phyloP scores from a whole-genome alignment of 2,888 invertebrate species.

The Mantis religiosa region DNA sequence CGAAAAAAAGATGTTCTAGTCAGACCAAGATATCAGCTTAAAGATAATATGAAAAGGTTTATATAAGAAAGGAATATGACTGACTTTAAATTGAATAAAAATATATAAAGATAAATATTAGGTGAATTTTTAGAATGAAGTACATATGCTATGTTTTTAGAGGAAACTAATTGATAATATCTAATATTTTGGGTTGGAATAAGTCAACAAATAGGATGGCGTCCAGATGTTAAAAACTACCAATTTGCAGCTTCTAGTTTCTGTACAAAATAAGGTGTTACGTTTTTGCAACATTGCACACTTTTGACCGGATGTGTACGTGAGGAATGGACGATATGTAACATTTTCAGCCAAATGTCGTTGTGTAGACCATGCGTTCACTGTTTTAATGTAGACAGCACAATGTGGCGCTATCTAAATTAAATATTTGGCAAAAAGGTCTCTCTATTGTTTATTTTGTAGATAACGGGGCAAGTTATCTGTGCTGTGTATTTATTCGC shows the following conservation, averaged over 20 bases:
- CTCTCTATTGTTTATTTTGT: not conserved
- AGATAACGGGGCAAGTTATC: not conserved
- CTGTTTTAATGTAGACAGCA: not conserved
- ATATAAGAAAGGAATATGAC: too few species aligned
- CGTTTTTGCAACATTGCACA: not conserved
- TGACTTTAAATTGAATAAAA: too few species aligned
- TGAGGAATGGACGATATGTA: not conserved
- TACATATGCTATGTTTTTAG: too few species aligned
- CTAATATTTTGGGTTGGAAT: too few species aligned
- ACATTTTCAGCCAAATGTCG: not conserved
- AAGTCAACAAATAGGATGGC: too few species aligned
- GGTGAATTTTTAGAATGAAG: too few species aligned
- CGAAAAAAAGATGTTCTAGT: too few species aligned
- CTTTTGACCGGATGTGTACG: not conserved
- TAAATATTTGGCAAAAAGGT: not conserved
- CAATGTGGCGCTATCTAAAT: not conserved
- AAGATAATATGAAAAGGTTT: too few species aligned
- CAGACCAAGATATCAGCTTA: too few species aligned
- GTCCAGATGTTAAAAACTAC: too few species aligned
- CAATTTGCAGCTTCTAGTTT: not conserved
- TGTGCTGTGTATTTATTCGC: not conserved
- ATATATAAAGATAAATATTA: too few species aligned
- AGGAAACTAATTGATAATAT: too few species aligned
- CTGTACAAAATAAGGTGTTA: not conserved
- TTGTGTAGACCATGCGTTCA: not conserved